Evolutionary conservation across 2,113 vertebrate genomes (phyloP).

Genomic region (Albula glossodonta): DNA sequence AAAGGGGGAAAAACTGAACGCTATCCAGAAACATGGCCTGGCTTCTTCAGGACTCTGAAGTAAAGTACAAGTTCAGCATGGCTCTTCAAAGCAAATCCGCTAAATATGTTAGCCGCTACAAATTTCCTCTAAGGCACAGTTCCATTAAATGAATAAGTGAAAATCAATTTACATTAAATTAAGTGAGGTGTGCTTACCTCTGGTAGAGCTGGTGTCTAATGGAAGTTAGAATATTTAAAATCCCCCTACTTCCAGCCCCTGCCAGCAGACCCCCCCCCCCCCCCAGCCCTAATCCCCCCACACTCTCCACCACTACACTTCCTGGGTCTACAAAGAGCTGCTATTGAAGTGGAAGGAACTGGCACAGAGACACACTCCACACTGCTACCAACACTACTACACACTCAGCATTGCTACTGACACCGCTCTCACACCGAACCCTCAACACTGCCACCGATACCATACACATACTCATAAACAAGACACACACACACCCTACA

Average conservation of each 20-base stretch:
- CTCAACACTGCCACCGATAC: slow-evolving; percentile 15
- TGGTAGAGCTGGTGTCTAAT: background rate
- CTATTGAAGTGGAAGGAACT: slow-evolving; percentile 53
- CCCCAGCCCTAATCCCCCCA: slow-evolving; percentile 35
- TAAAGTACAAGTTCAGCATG: background rate
- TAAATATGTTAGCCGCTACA: background rate
- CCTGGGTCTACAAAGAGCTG: slow-evolving; percentile 67
- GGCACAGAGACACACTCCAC: slow-evolving; percentile 31
- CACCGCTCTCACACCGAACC: background rate
- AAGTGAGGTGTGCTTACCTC: background rate
- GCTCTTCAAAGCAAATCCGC: too few relatives aligned
- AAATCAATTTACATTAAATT: background rate
- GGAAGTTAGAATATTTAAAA: background rate
- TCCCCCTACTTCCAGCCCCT: background rate
- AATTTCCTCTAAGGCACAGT: background rate
- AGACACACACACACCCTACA: slow-evolving; percentile 3
- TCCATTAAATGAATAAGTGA: background rate
- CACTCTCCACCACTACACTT: slow-evolving; percentile 50
- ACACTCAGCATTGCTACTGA: slow-evolving; percentile 27
- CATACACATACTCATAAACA: background rate
- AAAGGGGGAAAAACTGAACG: background rate
- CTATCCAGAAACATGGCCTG: background rate
- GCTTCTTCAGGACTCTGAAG: background rate
- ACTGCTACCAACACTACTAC: background rate
- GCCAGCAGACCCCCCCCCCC: slow-evolving; percentile 10